Base-by-base conservation (phyloP, 2,113 vertebrate species). In the Cromileptes altivelis region DNA sequence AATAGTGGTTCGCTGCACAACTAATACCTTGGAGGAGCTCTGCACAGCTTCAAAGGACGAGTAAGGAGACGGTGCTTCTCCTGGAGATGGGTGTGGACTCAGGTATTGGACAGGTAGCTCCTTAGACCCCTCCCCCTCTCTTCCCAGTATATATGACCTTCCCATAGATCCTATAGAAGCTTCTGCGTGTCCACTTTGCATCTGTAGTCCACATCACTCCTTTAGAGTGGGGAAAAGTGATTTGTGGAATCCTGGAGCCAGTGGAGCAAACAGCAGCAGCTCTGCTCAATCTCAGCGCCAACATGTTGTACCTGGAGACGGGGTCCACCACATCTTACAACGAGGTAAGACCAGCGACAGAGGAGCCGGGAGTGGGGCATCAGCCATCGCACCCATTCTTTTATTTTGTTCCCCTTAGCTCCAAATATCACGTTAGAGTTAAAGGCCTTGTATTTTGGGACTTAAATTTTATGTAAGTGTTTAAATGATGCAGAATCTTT, bases 251-350 rank as follows among this genome's bases (percentile, higher is more conserved):
- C 97, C 98, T 99, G 98, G 97, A 99, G 97, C 95, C 98, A 95
- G 97, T 97, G 96, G 97, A 98, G 93, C 97, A 97, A 96, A 99
- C 98, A 95, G 96, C 97, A 93, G 96, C 95, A 92, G 96, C 96
- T 94, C 95, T 99, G 97, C 97, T 98, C 95, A 97, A 98, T 92
- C 97, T 99, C 90, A 97, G 97, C 95, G 98, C 98, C 97, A 99
- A 97, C 97, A 99, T 99, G 98, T 97, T 99, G 97, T 99, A 99
- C 96, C 97, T 99, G 94, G 98, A 99, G 96, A 99, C 97, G 94
- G 98, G 97, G 92, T 95, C 97, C 92, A 96, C 98, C 84, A 95
- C 97, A 88, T 97, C 98, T 70, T 99, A 99, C 96, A 98, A 94
- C 84, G 98, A 99, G 98, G 98, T 99, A 98, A 99, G 97, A 87